phyloP scores from a whole-genome alignment of 2,113 vertebrate species.

The Mobula birostris region DNA sequence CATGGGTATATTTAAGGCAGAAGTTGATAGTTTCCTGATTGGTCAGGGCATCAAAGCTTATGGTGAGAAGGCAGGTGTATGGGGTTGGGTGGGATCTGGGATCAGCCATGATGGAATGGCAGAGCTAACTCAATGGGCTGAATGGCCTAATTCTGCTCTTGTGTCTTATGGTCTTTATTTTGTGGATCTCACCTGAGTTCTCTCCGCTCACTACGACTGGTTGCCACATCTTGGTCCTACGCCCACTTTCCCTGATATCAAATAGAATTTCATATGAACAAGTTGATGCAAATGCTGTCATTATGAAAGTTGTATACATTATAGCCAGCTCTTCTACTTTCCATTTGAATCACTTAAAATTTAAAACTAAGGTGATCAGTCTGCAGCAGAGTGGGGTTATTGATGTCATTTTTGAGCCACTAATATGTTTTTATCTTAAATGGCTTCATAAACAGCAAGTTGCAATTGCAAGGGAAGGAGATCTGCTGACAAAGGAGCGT shows the following conservation, averaged over 20 bases:
- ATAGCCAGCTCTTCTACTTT: background rate
- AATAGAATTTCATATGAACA: background rate
- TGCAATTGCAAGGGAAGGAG: constrained; percentile 74
- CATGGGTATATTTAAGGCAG: too few relatives aligned
- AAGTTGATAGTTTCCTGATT: too few relatives aligned
- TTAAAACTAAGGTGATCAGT: background rate
- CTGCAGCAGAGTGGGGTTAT: background rate
- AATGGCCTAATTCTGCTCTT: too few relatives aligned
- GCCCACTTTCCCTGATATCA: background rate
- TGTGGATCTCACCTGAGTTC: background rate
- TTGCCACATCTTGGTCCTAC: background rate
- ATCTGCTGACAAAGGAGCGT: constrained; percentile 77
- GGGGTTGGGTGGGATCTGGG: too few relatives aligned
- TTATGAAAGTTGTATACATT: too few relatives aligned
- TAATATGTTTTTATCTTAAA: background rate
- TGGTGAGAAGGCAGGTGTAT: too few relatives aligned
- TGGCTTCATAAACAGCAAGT: constrained; percentile 62
- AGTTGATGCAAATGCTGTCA: background rate
- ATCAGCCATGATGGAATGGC: too few relatives aligned
- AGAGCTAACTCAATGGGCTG: too few relatives aligned
- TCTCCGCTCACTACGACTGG: background rate
- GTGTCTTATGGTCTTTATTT: background rate
- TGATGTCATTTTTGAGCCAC: background rate
- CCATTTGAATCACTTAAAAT: background rate
- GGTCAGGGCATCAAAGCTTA: too few relatives aligned